Evolutionary conservation across 2,113 vertebrate species (phyloP).

Genomic region (Spea multiplicata): DNA sequence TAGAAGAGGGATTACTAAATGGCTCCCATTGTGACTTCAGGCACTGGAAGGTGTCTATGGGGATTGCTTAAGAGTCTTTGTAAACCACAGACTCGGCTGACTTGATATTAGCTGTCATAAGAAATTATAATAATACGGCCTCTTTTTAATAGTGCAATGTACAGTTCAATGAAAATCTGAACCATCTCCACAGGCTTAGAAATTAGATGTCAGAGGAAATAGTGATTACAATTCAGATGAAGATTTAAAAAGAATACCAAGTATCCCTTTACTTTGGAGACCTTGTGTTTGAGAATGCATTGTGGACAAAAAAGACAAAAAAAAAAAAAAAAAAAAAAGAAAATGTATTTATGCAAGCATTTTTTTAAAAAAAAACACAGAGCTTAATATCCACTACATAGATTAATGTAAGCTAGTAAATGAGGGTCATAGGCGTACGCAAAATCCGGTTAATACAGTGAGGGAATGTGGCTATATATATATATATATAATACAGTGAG

Average conservation of each 20-base stretch:
- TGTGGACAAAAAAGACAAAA: too few species aligned
- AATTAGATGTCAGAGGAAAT: not conserved
- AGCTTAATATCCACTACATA: too few species aligned
- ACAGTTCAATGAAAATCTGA: not conserved
- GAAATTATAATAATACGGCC: not conserved
- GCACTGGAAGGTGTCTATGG: not conserved
- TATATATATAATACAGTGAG: too few species aligned
- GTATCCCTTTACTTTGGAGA: not conserved
- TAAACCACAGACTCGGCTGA: not conserved
- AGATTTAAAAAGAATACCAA: not conserved
- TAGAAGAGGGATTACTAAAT: not conserved
- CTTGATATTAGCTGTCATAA: not conserved
- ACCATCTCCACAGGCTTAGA: not conserved
- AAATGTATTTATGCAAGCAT: too few species aligned
- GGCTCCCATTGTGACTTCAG: conserved; percentile 1
- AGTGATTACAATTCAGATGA: not conserved
- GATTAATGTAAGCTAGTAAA: too few species aligned
- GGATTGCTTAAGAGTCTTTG: not conserved
- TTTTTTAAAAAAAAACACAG: too few species aligned
- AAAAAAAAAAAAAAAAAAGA: too few species aligned
- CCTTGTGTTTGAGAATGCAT: not conserved
- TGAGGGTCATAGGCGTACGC: too few species aligned
- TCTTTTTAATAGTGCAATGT: not conserved
- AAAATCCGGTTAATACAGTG: too few species aligned
- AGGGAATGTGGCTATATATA: too few species aligned